Evolutionary conservation across 2,797 vertebrate genomes (phyloP), one percentile per base, ranked within the genome.

Genomic region (Sebastes paucispinis): DNA sequence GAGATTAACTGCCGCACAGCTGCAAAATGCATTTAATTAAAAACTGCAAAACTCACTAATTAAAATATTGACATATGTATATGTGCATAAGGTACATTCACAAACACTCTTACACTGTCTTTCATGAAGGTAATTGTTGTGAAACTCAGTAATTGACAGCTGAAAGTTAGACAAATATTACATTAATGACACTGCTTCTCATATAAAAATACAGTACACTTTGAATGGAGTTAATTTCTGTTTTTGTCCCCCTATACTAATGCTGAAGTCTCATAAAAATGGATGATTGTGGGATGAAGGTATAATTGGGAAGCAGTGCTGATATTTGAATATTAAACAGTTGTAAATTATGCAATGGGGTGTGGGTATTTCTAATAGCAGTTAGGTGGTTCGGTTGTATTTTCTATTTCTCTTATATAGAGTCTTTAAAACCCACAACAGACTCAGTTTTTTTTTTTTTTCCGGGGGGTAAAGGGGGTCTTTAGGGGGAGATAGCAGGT

Each of bases 11-110:
- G 7, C 64, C 9, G 52, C 54, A 22, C 52, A 64, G 69, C 65
- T 47, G 20, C 64, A 72, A n/a, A 79, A 32, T 25, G 22, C 52
- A 66, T 70, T 27, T 60, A 66, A 81, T 78, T 70, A 81, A 81
- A 80, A 74, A n/a, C 63, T 64, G 36, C 13, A 8, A 11, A 39
- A 66, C 10, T 47, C 5, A 3, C 31, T 65, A 13, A 73, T 79
- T 68, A 79, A 68, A 52, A 54, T 55, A 22, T 29, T 1, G 13
- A 43, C 12, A 2, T 32, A 22, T 63, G 34, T 47, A 47, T 54
- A 24, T 13, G 29, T 54, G 22, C 7, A 25, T n/a, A 6, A 54
- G 4, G 24, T 43, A 9, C 43, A 50, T 5, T 9, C 18, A 2
- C 24, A 47, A 5, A 55, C 2, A 7, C 50, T 54, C 20, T 22